Evolutionary conservation across 2,113 vertebrate genomes (phyloP), one percentile per base, ranked within the genome.

Genomic region (Rhabdornis inornatus): DNA sequence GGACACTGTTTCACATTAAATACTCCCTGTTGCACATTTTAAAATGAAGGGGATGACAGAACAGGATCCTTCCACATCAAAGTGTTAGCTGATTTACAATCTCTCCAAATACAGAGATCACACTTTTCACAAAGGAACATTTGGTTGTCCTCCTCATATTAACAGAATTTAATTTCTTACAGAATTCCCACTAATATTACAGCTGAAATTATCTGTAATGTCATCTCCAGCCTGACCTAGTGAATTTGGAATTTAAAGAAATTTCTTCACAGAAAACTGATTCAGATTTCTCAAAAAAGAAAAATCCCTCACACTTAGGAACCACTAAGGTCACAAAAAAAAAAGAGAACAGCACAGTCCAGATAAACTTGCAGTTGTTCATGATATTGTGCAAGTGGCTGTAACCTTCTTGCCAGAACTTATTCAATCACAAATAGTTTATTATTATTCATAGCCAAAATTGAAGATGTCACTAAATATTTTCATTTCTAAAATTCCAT

Each of bases 401-500:
- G 15, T 6, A 72, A 78, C 5, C 10, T 66, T 61, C 81, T 86
- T 69, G 85, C 89, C 95, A 94, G 78, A 6, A 6, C 44, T 89
- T 89, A 75, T 63, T 92, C 30, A 80, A 70, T 87, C 77, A 78
- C 70, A 94, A 95, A 64, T 37, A 84, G 70, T 93, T 93, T 45
- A 47, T 56, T 82, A 78, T 68, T 82, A 92, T 50, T 82, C 80
- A 85, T 61, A 35, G 66, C 37, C 45, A 90, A 91, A 95, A 83
- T 27, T 53, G 45, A 94, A 83, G 68, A 88, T 93, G 75, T 96
- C 72, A 94, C 49, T 65, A 78, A 82, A 85, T 87, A 94, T 53
- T 96, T 93, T 86, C n/a, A 83, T 90, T 95, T 90, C 49, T 83
- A 60, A 75, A 94, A 97, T 97, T 96, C 88, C 94, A 86, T 33